Evolutionary conservation across 2,113 vertebrate species (phyloP).

Genomic region (Pithys albifrons): DNA sequence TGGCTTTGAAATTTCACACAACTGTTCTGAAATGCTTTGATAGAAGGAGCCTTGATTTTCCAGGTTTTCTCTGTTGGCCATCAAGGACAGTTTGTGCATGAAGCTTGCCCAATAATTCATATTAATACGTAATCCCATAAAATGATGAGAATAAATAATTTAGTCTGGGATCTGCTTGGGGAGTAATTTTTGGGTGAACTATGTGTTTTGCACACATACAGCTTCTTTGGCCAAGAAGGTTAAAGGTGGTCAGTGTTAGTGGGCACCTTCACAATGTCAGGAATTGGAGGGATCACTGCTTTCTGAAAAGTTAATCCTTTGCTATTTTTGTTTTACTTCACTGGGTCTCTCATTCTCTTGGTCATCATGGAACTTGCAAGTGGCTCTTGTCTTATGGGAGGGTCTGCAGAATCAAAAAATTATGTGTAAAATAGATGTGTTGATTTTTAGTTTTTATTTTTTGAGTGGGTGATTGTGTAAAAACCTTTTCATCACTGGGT

Average conservation of each 20-base stretch:
- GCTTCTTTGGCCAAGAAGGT: background rate
- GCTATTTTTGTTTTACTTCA: background rate
- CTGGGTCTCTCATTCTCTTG: rapidly evolving
- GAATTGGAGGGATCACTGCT: background rate
- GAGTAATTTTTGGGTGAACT: background rate
- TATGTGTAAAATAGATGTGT: background rate
- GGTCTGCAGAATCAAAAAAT: background rate
- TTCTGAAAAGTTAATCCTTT: background rate
- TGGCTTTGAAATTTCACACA: background rate
- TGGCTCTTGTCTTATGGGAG: background rate
- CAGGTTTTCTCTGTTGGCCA: background rate
- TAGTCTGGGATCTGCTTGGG: background rate
- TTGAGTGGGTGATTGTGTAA: background rate
- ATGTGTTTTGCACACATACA: rapidly evolving
- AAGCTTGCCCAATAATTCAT: background rate
- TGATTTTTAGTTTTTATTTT: background rate
- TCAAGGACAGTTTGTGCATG: background rate
- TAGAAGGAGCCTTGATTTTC: background rate
- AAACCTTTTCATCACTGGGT: background rate
- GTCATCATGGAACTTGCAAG: background rate
- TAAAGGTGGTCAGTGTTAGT: background rate
- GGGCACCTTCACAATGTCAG: background rate
- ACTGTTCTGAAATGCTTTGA: background rate
- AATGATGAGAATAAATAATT: background rate
- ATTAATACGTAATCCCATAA: background rate